Percentiles rank a stretch among this genome's conserved stretches.
Conservation (phyloP, 2,113 vertebrate genomes). For the Mystacornis crossleyi region DNA sequence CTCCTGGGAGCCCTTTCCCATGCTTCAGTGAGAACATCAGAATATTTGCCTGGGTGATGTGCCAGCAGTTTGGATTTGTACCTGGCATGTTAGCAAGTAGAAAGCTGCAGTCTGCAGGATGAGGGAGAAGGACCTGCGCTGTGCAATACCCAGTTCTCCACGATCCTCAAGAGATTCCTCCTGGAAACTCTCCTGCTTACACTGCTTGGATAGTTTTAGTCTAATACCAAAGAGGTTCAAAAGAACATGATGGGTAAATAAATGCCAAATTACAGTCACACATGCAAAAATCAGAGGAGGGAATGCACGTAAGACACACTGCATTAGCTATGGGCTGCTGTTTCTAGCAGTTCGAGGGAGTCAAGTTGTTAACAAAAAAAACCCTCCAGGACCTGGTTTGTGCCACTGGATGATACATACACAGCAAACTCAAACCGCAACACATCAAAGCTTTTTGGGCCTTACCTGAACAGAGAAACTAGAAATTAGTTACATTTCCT, state of each 20-base stretch:
- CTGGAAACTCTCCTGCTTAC: background rate
- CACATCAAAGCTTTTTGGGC: background rate
- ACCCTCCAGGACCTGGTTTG: background rate
- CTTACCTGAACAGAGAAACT: background rate
- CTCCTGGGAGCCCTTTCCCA: background rate
- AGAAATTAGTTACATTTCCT: background rate
- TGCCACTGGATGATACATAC: background rate
- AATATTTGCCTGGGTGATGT: background rate
- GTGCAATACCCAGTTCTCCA: background rate
- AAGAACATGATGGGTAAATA: background rate
- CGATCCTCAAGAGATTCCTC: background rate
- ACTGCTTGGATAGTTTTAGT: background rate
- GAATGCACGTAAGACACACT: rapidly evolving
- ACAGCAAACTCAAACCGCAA: background rate
- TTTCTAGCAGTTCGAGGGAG: background rate
- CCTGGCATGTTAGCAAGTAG: background rate
- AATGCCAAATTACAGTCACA: background rate
- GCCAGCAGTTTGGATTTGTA: background rate
- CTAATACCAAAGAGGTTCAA: background rate
- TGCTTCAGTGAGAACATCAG: constrained; percentile 17
- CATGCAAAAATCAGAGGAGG: background rate
- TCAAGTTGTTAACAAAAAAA: background rate
- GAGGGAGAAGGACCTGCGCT: background rate
- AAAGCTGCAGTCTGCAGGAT: background rate
- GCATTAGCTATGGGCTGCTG: background rate